Evolutionary conservation across 1,140 invertebrate genomes (phyloP), one percentile per base, ranked within the genome.

Genomic region (Brachionus asplanchnoidis): DNA sequence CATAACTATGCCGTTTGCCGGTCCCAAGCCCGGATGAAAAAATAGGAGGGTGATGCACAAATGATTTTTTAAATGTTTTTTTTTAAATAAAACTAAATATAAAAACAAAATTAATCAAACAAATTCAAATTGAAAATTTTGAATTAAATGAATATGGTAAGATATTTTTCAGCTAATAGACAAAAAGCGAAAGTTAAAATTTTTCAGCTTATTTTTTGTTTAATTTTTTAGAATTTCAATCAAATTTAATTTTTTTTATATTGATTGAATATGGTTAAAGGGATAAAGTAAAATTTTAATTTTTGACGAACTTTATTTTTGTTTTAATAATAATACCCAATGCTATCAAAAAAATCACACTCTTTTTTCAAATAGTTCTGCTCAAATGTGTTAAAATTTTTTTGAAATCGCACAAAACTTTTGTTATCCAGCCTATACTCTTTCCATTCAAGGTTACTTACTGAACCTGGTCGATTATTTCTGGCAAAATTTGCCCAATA

Each of bases 401-500:
- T 68, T 23, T 42, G 60, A 68, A 82, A 82, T 20, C 53, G 32
- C 17, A 82, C 7, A 68, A 65, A 82, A 14, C 11, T 36, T 36
- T 84, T 68, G 4, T 11, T 26, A 17, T 46, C 28, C 7, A 70
- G 6, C 9, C 23, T 20, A 53, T 84, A 68, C 5, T 46, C 65
- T 3, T 14, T 5, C 82, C 82, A 84, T 84, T 46, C 26, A 3
- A 68, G n/a, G 6, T n/a, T 32, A 53, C 28, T 36, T 40, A 42
- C 26, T 12, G 28, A 53, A 8, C 53, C 50, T 11, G 82, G 82
- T 8, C 23, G 8, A 7, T 14, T 11, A 53, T 42, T 85, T 70
- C 86, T 86, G 7, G 87, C 88, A 86, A 88, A 88, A 78, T 88
- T 88, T 32, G 87, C 85, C 87, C 87, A 88, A 82, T 87, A 88